Conservation (phyloP, 2,113 vertebrate species). For the Stigmatopora argus region DNA sequence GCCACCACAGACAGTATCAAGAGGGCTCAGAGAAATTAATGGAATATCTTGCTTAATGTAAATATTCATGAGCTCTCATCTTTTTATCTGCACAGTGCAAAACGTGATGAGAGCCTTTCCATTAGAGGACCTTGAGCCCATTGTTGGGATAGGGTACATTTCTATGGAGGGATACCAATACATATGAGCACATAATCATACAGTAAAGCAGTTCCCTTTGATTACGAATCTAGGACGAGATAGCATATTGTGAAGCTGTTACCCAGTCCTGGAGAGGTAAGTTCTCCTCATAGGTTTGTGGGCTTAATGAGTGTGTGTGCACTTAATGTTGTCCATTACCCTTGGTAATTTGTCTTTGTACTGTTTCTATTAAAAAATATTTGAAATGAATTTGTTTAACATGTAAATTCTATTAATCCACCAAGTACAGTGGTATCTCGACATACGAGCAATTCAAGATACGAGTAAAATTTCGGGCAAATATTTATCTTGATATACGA, state of each 20-base stretch:
- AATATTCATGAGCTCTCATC: conserved; percentile 73
- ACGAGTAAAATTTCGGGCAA: no score
- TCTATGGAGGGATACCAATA: conserved; percentile 66
- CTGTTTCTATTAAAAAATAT: conserved; percentile 18
- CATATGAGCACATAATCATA: conserved; percentile 59
- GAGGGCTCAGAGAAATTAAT: conserved; percentile 72
- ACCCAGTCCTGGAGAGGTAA: conserved; percentile 46
- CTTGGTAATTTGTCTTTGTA: neutral
- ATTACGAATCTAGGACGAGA: conserved; percentile 58
- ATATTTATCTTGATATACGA: no score
- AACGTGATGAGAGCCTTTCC: conserved; percentile 68
- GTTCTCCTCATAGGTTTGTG: conserved; percentile 57
- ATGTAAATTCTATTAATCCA: conserved; percentile 55
- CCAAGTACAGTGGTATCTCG: conserved; percentile 67
- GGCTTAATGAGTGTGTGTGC: conserved; percentile 35
- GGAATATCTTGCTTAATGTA: conserved; percentile 73
- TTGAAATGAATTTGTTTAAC: conserved; percentile 45
- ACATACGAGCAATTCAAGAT: no score
- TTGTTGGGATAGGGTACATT: conserved; percentile 69
- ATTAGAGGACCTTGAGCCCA: conserved; percentile 74
- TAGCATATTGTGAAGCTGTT: conserved; percentile 48
- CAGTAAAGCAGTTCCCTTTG: conserved; percentile 60
- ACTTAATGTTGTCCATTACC: neutral
- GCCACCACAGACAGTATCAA: conserved; percentile 58
- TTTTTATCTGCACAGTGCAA: conserved; percentile 57